phyloP scores from a whole-genome alignment of 53 echinoderm and acorn worm species.

The Temnopleurus reevesii region DNA sequence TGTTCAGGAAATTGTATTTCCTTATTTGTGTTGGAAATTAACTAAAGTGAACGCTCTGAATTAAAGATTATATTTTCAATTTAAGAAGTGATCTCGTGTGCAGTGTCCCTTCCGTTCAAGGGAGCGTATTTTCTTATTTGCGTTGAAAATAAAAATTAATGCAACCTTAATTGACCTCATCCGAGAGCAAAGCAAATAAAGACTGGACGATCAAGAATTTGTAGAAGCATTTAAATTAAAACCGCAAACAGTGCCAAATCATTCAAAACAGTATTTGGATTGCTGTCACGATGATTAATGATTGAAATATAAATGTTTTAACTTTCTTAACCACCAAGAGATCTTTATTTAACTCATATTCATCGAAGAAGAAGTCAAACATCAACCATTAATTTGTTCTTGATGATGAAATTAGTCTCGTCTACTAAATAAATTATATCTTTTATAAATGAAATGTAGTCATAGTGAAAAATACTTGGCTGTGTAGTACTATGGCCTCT shows the following conservation, averaged over 20 bases:
- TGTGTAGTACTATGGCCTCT: no score
- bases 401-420: not conserved
- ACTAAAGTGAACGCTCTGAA: no score
- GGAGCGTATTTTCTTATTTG: not conserved
- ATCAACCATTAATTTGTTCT: not conserved
- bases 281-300: constrained; percentile 19
- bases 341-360: not conserved
- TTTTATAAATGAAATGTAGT: no score
- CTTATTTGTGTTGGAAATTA: no score
- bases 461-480: no score
- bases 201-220: not conserved
- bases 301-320: not conserved
- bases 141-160: not conserved
- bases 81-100: no score
- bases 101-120: not conserved
- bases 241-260: constrained; percentile 36
- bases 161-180: not conserved
- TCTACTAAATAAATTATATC: no score
- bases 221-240: constrained; percentile 6
- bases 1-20: no score
- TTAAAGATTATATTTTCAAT: no score
- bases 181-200: constrained; percentile 25
- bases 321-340: not conserved
- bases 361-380: not conserved
- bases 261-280: constrained; percentile 32